Evolutionary conservation across 2,888 invertebrate genomes (phyloP).

Genomic region (Microplitis deprimator): DNA sequence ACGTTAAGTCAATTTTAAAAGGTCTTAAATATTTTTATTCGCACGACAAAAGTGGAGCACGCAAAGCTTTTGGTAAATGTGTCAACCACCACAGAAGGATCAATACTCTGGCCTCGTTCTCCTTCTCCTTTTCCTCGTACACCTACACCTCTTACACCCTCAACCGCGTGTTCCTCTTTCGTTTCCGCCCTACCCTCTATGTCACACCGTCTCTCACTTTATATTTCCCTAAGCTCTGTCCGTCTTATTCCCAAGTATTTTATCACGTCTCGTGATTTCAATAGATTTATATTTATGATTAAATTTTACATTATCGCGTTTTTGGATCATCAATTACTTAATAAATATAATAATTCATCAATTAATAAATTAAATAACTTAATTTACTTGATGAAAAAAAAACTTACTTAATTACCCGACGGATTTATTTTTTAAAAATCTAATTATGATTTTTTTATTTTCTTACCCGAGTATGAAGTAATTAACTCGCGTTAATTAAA

Average conservation of each 20-base stretch:
- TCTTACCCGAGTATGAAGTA: background rate
- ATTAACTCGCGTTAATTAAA: background rate
- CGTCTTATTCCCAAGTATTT: background rate
- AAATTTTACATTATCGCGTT: background rate
- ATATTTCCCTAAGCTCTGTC: background rate
- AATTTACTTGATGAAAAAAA: background rate
- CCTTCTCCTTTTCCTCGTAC: conserved; percentile 48
- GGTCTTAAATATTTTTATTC: conserved; percentile 27
- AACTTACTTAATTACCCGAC: background rate
- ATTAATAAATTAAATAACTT: background rate
- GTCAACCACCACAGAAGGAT: conserved; percentile 64
- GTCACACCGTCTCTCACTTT: conserved; percentile 9
- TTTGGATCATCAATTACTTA: background rate
- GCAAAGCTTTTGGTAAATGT: conserved; percentile 65
- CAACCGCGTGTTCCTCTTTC: conserved; percentile 59
- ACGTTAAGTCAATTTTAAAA: background rate
- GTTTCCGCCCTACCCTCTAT: conserved; percentile 23
- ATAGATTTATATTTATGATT: background rate
- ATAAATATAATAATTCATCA: background rate
- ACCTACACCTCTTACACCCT: conserved; percentile 45
- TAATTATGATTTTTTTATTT: background rate
- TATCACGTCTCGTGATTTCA: background rate
- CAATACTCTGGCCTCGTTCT: conserved; percentile 67
- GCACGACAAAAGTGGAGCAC: conserved; percentile 60
- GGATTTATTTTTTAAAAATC: background rate